Base-by-base conservation (phyloP, 2,797 vertebrate genomes). In the Onychomys arenicola region DNA sequence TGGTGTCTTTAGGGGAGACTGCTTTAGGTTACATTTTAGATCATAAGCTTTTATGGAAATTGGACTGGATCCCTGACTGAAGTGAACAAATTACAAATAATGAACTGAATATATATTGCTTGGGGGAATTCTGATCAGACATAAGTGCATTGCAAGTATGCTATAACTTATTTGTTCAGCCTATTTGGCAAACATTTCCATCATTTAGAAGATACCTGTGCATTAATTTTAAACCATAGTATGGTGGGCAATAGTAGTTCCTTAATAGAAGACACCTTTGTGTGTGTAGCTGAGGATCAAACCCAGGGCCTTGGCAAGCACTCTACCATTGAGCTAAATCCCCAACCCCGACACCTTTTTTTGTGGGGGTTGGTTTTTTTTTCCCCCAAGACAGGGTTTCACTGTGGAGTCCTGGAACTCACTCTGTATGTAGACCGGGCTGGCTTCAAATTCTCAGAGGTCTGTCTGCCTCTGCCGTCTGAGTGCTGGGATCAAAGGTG, bases 61-160 rank as follows among this genome's bases (percentile, higher is more conserved):
- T 89, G 37, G 46, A 82, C 87, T 96, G 32, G 4, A 93, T 96
- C 29, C 49, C 25, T 90, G 84, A 94, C 14, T 95, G 12, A 90
- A 89, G n/a, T 89, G 46, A 29, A 87, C 59, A 97, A 76, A 95
- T 91, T 92, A 78, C 92, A 91, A 85, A 81, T 91, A 55, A 73
- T 92, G 17, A 89, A 84, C 19, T 69, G 32, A 94, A 65, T 84
- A 86, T 69, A 61, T 25, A 73, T 40, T 40, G 43, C 57, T 71
- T 29, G 52, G 27, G 27, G 40, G 97, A 95, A 49, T 93, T 32
- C 65, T 97, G 59, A n/a, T 91, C 49, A 94, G 77, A 46, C 52
- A 90, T 90, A 93, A 71, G n/a, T 95, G 63, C 29, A 17, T 89
- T 94, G 12, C 52, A 92, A 90, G 11, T 95, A n/a, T 89, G 25